Percentiles rank a stretch among this genome's conserved stretches.
Conservation (phyloP, 1,140 invertebrate genomes). For the Aphidius gifuensis region DNA sequence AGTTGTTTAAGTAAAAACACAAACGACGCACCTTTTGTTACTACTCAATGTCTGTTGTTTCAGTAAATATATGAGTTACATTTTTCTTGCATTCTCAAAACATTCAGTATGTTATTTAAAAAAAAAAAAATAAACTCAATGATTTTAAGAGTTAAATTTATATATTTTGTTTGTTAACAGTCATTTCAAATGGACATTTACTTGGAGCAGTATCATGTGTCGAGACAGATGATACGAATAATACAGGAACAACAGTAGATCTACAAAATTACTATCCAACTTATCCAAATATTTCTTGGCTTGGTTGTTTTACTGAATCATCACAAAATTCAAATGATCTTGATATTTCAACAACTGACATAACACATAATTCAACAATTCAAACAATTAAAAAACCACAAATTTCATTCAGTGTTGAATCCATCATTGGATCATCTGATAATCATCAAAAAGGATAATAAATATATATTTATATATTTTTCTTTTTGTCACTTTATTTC, state of each 20-base stretch:
- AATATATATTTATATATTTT: neutral
- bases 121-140: slow-evolving; percentile 3
- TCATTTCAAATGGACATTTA: slow-evolving; percentile 21
- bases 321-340: slow-evolving; percentile 10
- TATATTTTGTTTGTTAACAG: slow-evolving; percentile 21
- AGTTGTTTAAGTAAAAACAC: neutral
- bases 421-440: slow-evolving; percentile 41
- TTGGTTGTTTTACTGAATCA: slow-evolving; percentile 28
- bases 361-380: slow-evolving; percentile 16
- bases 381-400: slow-evolving; percentile 36
- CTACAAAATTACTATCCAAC: slow-evolving; percentile 25
- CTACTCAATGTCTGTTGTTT: neutral
- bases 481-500: neutral
- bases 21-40: neutral
- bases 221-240: slow-evolving; percentile 21
- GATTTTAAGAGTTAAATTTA: slow-evolving; percentile 4
- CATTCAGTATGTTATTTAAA: too few species aligned
- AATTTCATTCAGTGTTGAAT: slow-evolving; percentile 51
- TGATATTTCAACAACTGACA: slow-evolving; percentile 12
- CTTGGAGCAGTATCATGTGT: slow-evolving; percentile 22
- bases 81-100: neutral
- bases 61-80: slow-evolving; percentile 15
- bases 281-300: slow-evolving; percentile 34
- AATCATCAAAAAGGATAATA: neutral
- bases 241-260: slow-evolving; percentile 8